Base-by-base conservation (phyloP, 2,888 invertebrate species). In the Hemaris fuciformis region DNA sequence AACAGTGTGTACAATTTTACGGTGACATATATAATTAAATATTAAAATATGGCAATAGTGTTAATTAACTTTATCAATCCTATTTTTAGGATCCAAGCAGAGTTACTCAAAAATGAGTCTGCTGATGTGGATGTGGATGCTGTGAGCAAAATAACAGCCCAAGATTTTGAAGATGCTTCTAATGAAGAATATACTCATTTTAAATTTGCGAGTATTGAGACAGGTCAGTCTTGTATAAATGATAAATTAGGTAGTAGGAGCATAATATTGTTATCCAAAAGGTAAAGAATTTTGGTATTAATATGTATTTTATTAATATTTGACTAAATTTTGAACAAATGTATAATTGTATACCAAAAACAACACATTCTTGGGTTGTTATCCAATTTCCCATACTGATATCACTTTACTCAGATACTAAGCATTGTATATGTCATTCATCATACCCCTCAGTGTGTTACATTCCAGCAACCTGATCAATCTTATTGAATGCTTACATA, bases 101-200 rank as follows among this genome's bases (percentile, higher is more conserved):
- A 95, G 70, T 81, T 94, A 7, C 74, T 95, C 0, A 95, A 95
- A 90, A 93, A 93, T 70, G 83, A 90, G 20, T 85, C 91, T 7
- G 73, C 82, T 1, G 93, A 94, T 70, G 77, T 93, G 0, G 96
- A 96, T 70, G 64, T 94, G 38, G 96, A 97, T 69, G 80, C 91
- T 2, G 90, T 93, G 0, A 84, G 94, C 15, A 94, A 95, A 81
- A 95, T 96, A 79, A 97, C 97, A 10, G 96, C 97, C 0, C 96
- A 96, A 81, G 98, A 99, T 85, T 94, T 96, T 78, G 95, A 97
- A 78, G 98, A 98, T 91, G 91, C 94, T 0, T 94, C 95, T 70
- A 92, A 87, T 62, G 95, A 96, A 66, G 98, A 98, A 83, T 81
- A 95, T 0, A 90, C 94, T 3, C 91, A 94, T 71, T 98, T 98